Base-by-base conservation (phyloP, 2,797 vertebrate genomes). In the Trachurus trachurus region DNA sequence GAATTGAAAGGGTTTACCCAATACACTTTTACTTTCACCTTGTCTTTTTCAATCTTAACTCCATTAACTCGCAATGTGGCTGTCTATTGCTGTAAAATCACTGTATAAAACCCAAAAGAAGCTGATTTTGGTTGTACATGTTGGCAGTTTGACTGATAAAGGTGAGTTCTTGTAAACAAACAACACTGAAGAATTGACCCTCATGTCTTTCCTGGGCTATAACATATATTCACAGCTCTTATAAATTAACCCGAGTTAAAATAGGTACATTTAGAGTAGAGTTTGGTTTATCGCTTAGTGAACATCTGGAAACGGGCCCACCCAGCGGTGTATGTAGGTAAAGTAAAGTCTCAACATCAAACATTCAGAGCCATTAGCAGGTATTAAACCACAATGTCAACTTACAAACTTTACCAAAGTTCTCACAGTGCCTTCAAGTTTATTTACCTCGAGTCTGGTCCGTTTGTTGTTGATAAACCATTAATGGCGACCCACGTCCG, bases 371-470 rank as follows among this genome's bases (percentile, higher is more conserved):
- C 42, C 39, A 1, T 22, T 9, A 6, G 4, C 0, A 42, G 10
- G 2, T 37, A 6, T 17, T 0, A 15, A 54, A 16, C 6, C 34
- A 53, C 19, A 0, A 7, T 1, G 37, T 47, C 16, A 3, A n/a
- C 2, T 67, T 2, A 60, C 15, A 15, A 12, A 78, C 61, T 39
- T 54, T 13, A 1, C 0, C 0, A 0, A 1, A 1, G 4, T 19
- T 49, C 54, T 39, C 1, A 7, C 3, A 31, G 44, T 1, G 58
- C n/a, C n/a, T n/a, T n/a, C 0, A 39, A n/a, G 9, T 53, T 8
- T 39, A 44, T 74, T 80, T 85, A 87, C 86, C 85, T 82, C 0
- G 16, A 3, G 3, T 2, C 12, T 0, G 16, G 9, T 76, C 10
- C 2, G 52, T 17, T 4, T 44, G 19, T 9, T 15, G 3, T 2